Evolutionary conservation across 2,113 vertebrate genomes (phyloP).

Genomic region (Lethenteron camtschaticum): DNA sequence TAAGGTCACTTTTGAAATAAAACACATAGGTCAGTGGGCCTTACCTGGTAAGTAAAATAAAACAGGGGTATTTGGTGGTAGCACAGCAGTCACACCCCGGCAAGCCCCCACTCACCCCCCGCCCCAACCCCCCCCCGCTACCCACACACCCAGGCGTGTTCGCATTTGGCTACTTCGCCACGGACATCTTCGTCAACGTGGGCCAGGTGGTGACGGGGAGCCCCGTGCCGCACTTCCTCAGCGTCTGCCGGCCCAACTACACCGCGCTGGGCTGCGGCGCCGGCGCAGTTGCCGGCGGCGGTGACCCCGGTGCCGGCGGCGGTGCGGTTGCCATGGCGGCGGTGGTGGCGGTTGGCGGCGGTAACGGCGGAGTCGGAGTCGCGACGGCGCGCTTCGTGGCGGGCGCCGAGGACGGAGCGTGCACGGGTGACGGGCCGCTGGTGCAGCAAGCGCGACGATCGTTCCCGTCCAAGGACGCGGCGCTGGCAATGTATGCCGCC

Average conservation of each 20-base stretch:
- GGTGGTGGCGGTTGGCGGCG: slow-evolving; percentile 56
- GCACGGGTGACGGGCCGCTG: slow-evolving; percentile 50
- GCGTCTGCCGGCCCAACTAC: slow-evolving; percentile 64
- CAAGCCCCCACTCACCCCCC: not conserved
- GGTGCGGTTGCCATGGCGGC: slow-evolving; percentile 54
- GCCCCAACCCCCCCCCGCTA: not conserved
- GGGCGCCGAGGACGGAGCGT: slow-evolving; percentile 22
- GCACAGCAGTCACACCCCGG: too few relatives aligned
- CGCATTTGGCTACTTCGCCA: slow-evolving; percentile 60
- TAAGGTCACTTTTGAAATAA: too few relatives aligned
- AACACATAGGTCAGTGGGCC: too few relatives aligned
- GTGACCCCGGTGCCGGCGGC: slow-evolving; percentile 39
- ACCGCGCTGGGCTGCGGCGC: slow-evolving; percentile 49
- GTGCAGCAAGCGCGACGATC: slow-evolving; percentile 69
- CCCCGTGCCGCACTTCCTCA: slow-evolving; percentile 61
- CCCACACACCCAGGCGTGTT: slow-evolving; percentile 38
- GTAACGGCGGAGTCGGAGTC: slow-evolving; percentile 38
- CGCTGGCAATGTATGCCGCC: slow-evolving; percentile 79
- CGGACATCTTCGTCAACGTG: slow-evolving; percentile 57
- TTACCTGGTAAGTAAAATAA: too few relatives aligned
- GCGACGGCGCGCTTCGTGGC: too few relatives aligned
- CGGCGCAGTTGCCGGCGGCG: slow-evolving; percentile 60
- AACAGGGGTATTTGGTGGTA: too few relatives aligned
- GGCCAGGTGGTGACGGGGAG: slow-evolving; percentile 76
- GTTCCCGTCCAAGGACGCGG: slow-evolving; percentile 91